These are phyloP conservation scores for Nyctalus aviator DNA, from an alignment of 2,797 vertebrate species.

Conservation along the genomic window DNA sequence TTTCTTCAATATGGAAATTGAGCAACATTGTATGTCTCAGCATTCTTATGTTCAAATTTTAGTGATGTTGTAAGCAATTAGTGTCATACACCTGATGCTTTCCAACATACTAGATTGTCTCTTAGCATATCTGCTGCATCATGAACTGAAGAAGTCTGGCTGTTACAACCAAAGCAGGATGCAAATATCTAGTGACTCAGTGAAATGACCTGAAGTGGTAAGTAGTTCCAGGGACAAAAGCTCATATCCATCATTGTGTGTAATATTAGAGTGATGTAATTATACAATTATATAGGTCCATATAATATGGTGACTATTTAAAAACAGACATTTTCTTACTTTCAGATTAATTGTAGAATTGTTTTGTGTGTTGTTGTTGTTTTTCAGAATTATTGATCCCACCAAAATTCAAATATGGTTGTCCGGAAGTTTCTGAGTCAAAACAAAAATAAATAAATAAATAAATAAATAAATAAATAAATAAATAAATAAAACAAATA, in stretches of 20 bases:
- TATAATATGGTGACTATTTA: background rate
- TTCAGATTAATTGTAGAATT: background rate
- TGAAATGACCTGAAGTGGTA: background rate
- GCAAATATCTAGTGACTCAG: background rate
- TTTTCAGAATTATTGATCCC: background rate
- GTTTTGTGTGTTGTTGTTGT: too few species aligned
- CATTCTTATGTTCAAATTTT: background rate
- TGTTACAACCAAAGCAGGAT: background rate
- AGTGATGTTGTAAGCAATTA: background rate
- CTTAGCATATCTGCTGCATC: background rate
- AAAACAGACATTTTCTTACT: background rate
- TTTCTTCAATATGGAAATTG: slow-evolving; percentile 10
- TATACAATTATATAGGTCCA: background rate
- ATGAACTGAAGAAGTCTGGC: background rate
- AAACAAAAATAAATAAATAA: background rate
- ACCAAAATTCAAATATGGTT: background rate
- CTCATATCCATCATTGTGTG: background rate
- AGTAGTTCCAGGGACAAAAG: background rate
- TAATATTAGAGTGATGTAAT: background rate
- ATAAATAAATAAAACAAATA: background rate
- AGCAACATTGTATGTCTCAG: background rate
- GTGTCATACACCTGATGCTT: background rate
- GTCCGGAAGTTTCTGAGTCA: background rate
- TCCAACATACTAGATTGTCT: background rate
- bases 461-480: background rate